A percentile compares a stretch with the other conserved stretches of the same genome.
phyloP scores from a whole-genome alignment of 2,113 vertebrate genomes.

The Patagioenas fasciata region DNA sequence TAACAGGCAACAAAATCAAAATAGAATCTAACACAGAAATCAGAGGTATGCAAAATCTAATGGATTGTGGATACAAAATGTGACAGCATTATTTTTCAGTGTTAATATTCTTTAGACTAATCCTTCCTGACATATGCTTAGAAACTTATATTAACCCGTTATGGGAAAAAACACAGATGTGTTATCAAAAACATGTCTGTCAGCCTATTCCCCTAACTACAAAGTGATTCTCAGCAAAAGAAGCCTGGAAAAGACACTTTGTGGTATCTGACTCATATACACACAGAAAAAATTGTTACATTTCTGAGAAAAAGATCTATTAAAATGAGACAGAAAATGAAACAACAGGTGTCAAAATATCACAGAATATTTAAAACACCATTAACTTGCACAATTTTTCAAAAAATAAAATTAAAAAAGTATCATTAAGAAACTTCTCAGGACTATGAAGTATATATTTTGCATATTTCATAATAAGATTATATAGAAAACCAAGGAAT shows the following conservation, averaged over 20 bases:
- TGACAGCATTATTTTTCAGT: neutral
- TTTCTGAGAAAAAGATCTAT: neutral
- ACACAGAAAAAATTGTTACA: neutral
- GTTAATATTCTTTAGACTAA: neutral
- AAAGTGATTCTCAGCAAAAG: neutral
- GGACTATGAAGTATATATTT: neutral
- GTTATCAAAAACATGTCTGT: neutral
- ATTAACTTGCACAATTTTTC: neutral
- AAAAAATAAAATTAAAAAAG: neutral
- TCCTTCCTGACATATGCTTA: neutral
- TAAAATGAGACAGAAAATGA: neutral
- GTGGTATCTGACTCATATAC: neutral
- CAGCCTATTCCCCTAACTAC: neutral
- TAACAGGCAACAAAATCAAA: neutral
- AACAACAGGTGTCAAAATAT: neutral
- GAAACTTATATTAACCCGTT: neutral
- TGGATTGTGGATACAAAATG: neutral
- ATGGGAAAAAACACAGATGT: accelerated
- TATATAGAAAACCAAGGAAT: neutral
- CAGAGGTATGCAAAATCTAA: neutral
- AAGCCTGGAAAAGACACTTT: neutral
- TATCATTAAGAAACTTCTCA: neutral
- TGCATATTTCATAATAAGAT: neutral
- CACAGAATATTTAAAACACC: neutral
- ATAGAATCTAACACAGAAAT: neutral